These are phyloP conservation scores for Hydropsyche tenuis DNA, from an alignment of 1,140 invertebrate species.

Conservation along the genomic window DNA sequence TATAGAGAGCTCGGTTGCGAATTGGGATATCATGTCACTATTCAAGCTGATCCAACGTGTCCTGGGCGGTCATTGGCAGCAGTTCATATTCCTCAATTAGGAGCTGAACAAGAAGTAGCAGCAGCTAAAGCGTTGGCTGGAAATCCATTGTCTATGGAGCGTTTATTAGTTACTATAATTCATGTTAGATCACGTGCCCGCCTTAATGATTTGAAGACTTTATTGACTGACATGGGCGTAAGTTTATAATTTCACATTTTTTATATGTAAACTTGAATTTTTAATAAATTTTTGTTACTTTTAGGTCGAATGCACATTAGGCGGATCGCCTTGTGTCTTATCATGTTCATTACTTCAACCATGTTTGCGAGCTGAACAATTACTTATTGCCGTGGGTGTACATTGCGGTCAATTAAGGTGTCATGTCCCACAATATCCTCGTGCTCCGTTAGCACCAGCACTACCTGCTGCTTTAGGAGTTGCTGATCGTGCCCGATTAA, in stretches of 20 bases:
- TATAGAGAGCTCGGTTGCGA: constrained; percentile 79
- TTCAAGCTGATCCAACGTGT: constrained; percentile 87
- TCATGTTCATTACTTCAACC: constrained; percentile 88
- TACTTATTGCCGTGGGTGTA: constrained; percentile 91
- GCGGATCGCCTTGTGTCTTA: constrained; percentile 88
- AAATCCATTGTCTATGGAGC: constrained; percentile 92
- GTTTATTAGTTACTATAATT: constrained; percentile 95
- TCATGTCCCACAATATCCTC: constrained; percentile 87
- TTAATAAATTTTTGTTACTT: background rate
- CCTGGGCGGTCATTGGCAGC: constrained; percentile 83
- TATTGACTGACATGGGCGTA: constrained; percentile 60
- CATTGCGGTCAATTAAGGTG: constrained; percentile 91
- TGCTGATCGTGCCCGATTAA: constrained; percentile 52
- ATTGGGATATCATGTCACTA: constrained; percentile 84
- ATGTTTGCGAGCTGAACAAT: constrained; percentile 87
- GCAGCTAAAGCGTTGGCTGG: constrained; percentile 73
- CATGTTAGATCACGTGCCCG: constrained; percentile 88
- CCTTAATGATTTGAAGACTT: constrained; percentile 81
- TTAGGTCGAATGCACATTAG: constrained; percentile 62
- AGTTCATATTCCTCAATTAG: constrained; percentile 85
- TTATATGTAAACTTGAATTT: background rate
- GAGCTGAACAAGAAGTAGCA: constrained; percentile 80
- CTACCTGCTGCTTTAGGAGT: constrained; percentile 75
- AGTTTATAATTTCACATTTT: constrained; percentile 40
- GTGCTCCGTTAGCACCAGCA: constrained; percentile 80